A percentile compares a stretch with the other conserved stretches of the same genome.
Conservation (phyloP, 1,140 invertebrate species). For the Ditylenchus dipsaci region DNA sequence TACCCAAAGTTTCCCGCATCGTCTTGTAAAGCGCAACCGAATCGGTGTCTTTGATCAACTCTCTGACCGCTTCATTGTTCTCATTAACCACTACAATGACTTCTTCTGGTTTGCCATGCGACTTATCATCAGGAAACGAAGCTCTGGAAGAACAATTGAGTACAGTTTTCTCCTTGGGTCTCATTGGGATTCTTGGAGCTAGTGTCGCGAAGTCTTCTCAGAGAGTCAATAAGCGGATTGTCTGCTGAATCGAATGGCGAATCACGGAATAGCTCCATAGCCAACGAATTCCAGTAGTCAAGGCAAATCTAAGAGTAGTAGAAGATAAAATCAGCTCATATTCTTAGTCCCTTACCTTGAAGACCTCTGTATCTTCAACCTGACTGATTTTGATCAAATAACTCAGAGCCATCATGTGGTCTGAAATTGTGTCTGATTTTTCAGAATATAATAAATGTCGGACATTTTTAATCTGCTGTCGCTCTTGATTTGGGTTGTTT, state of each 20-base stretch:
- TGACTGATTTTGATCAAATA: slow-evolving; percentile 96
- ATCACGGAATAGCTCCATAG: slow-evolving; percentile 80
- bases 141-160: slow-evolving; percentile 74
- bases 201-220: slow-evolving; percentile 21
- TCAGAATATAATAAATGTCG: no score
- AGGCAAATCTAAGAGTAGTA: slow-evolving; percentile 66
- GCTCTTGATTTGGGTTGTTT: slow-evolving; percentile 9
- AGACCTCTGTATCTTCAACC: slow-evolving; percentile 98
- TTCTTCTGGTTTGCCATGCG: slow-evolving; percentile 99
- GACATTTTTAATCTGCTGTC: slow-evolving; percentile 6
- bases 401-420: slow-evolving; percentile 63
- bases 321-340: neutral
- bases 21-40: slow-evolving; percentile 99
- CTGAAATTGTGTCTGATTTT: no score
- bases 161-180: slow-evolving; percentile 70
- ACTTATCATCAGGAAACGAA: slow-evolving; percentile 96
- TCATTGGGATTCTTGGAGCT: slow-evolving; percentile 18
- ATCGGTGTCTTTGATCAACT: slow-evolving; percentile 99
- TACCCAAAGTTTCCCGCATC: slow-evolving; percentile 87
- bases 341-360: slow-evolving; percentile 74
- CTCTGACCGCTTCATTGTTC: slow-evolving; percentile 96
- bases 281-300: slow-evolving; percentile 94
- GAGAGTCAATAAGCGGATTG: slow-evolving; percentile 26
- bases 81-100: slow-evolving; percentile 99
- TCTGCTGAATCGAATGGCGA: slow-evolving; percentile 65